These are phyloP conservation scores for Tupaia chinensis DNA, from an alignment of 2,113 vertebrate species.

Conservation along the genomic window DNA sequence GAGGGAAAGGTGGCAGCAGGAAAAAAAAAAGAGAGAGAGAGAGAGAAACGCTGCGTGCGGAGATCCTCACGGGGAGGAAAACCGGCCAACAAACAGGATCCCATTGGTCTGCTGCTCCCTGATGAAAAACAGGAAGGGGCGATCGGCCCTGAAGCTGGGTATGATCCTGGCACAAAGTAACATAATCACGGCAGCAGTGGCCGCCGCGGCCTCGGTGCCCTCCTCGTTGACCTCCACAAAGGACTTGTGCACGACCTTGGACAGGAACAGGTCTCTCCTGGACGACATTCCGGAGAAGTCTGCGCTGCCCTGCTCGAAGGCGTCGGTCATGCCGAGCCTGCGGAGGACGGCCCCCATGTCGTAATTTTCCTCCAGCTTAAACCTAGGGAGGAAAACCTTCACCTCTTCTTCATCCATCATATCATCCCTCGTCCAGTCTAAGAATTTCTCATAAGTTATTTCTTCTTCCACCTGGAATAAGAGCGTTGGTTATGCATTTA, in stretches of 20 bases:
- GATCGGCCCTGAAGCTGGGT: constrained; percentile 79
- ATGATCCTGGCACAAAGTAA: constrained; percentile 61
- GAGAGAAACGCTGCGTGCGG: rapidly evolving
- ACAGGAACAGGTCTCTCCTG: constrained; percentile 87
- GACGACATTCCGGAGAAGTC: constrained; percentile 92
- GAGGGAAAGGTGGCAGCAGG: not conserved
- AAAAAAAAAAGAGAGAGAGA: too few species aligned
- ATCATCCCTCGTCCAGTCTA: constrained; percentile 88
- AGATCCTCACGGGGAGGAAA: constrained; percentile 79
- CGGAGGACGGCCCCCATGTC: constrained; percentile 86
- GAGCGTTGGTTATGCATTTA: not conserved
- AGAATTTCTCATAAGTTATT: constrained; percentile 90
- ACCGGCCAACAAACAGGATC: constrained; percentile 88
- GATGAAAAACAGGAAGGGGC: constrained; percentile 91
- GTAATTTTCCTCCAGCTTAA: constrained; percentile 91
- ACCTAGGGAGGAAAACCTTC: constrained; percentile 89
- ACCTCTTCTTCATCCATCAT: constrained; percentile 87
- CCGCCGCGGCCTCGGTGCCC: constrained; percentile 94
- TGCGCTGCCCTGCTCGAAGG: constrained; percentile 68
- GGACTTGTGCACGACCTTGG: constrained; percentile 93
- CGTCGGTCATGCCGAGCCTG: constrained; percentile 91
- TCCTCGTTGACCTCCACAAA: constrained; percentile 96
- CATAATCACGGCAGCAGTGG: constrained; percentile 86
- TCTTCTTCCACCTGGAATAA: constrained; percentile 89
- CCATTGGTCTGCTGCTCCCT: constrained; percentile 78